Evolutionary conservation across 2,113 vertebrate genomes (phyloP).

Genomic region (Embiotoca jacksoni): DNA sequence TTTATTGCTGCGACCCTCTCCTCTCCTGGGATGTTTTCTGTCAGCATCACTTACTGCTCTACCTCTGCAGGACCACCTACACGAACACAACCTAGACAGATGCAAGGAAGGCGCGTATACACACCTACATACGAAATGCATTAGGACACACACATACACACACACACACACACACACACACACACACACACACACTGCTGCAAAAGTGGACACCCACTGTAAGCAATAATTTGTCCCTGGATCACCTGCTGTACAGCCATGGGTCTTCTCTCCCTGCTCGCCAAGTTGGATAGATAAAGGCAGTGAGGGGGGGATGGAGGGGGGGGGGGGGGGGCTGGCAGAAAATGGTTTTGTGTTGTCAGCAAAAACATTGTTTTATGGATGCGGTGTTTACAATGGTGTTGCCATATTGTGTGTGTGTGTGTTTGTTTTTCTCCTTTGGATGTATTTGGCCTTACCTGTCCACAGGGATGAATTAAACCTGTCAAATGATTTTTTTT

Average conservation of each 20-base stretch:
- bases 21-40: slow-evolving; percentile 49
- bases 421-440: slow-evolving; percentile 41
- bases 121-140: too few relatives aligned
- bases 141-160: neutral
- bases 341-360: slow-evolving; percentile 72
- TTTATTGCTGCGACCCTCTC: slow-evolving; percentile 46
- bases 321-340: slow-evolving; percentile 16
- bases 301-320: neutral
- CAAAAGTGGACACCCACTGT: neutral
- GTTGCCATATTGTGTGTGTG: slow-evolving; percentile 51
- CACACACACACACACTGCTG: neutral
- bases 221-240: slow-evolving; percentile 7
- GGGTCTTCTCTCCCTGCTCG: neutral
- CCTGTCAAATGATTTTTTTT: slow-evolving; percentile 62
- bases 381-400: slow-evolving; percentile 66
- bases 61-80: slow-evolving; percentile 39
- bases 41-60: slow-evolving; percentile 49
- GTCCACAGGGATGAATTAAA: slow-evolving; percentile 77
- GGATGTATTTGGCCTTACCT: slow-evolving; percentile 74
- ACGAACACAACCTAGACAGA: neutral
- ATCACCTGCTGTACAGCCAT: slow-evolving; percentile 56
- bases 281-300: slow-evolving; percentile 46
- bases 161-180: neutral
- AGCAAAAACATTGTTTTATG: slow-evolving; percentile 80
- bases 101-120: too few relatives aligned